Conservation (phyloP, 2,797 vertebrate genomes). For the Halcyon badia region DNA sequence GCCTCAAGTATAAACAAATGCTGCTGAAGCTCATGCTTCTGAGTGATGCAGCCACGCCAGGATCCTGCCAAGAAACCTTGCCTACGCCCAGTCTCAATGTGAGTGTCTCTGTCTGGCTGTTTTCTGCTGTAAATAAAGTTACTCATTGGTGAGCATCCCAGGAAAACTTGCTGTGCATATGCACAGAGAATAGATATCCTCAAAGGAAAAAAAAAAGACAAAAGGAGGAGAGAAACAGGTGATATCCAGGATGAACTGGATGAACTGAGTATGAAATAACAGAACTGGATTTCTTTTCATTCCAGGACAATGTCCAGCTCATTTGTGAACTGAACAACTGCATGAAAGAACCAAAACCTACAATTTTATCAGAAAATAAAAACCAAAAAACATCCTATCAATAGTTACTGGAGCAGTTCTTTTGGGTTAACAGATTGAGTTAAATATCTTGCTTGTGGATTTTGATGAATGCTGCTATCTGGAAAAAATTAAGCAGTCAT, state of each 20-base stretch:
- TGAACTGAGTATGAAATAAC: neutral
- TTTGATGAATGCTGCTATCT: neutral
- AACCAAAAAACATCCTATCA: neutral
- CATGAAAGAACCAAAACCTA: neutral
- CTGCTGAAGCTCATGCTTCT: slow-evolving; percentile 4
- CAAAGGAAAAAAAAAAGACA: neutral
- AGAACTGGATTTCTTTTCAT: neutral
- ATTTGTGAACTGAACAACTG: neutral
- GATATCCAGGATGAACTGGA: neutral
- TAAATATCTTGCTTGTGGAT: neutral
- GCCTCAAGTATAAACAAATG: slow-evolving; percentile 10
- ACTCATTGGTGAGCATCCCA: neutral
- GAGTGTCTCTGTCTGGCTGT: slow-evolving; percentile 38
- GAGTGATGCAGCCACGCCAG: neutral
- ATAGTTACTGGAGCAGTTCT: neutral
- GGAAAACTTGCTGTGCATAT: neutral
- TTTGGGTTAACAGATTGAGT: neutral
- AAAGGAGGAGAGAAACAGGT: neutral
- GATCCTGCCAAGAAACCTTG: slow-evolving; percentile 35
- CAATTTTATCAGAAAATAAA: neutral
- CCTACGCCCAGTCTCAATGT: neutral
- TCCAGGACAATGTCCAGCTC: neutral
- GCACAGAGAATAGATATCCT: neutral
- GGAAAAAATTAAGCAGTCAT: neutral
- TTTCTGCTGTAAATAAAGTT: slow-evolving; percentile 41